Evolutionary conservation across 2,113 vertebrate species (phyloP), one percentile per base, ranked within the genome.

Genomic region (Eudorcas thomsonii): DNA sequence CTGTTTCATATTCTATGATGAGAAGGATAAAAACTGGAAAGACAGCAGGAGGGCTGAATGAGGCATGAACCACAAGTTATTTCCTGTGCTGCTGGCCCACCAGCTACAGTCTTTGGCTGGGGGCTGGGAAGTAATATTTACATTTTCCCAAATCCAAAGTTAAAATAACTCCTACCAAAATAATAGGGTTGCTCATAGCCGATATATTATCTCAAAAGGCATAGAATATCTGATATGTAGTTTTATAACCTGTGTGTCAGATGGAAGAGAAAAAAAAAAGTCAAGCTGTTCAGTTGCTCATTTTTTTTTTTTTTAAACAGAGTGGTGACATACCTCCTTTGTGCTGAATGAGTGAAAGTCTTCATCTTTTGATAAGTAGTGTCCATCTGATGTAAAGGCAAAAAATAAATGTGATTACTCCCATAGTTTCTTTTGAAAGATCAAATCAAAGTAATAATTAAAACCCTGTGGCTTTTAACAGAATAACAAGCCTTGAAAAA

Each of bases 401-500:
- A 92, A 90, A 90, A 87, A 96, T 33, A 67, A 57, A 86, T 54
- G 67, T 93, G 43, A 94, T 94, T 94, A 89, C 67, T 7, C 4
- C 9, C 6, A 19, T 17, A 43, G 64, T 80, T 97, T 88, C 39
- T 95, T 97, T 90, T 88, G 45, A 83, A 93, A 97, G 62, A 91
- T 77, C 33, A 50, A 95, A 85, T 26, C 93, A 59, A 96, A 96
- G 71, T 92, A 74, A 98, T 97, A 96, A 98, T 98, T 96, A 98
- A 98, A 97, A 95, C 92, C 25, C 23, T 91, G 45, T 92, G 96
- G 88, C 97, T 96, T 95, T 97, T 90, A 97, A 96, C 36, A 96
- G 90, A 95, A 96, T 97, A 97, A 97, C 95, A 97, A 98, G 97
- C 77, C 67, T 92, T 98, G 95, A 98, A 97, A 98, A 96, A 97